Evolutionary conservation across 30 jellyfish, hydroid and myxozoan species (phyloP).

Genomic region (Morbakka virulenta): DNA sequence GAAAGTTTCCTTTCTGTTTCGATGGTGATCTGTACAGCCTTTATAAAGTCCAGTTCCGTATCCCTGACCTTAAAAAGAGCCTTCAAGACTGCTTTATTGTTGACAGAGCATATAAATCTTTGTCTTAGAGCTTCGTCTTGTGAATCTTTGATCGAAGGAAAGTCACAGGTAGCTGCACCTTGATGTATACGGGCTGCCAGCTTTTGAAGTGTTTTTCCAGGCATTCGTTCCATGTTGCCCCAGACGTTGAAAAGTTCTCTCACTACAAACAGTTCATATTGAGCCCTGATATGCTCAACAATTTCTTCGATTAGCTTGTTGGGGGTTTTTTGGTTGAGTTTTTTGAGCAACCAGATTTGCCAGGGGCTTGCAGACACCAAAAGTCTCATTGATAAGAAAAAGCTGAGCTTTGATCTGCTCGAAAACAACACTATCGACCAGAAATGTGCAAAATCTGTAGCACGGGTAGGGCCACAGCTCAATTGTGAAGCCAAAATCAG

Average conservation of each 20-base stretch:
- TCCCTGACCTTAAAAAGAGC: background rate
- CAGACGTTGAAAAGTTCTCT: background rate
- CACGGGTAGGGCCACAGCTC: background rate
- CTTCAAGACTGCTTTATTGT: background rate
- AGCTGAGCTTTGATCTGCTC: background rate
- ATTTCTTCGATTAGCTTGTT: background rate
- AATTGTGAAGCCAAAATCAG: background rate
- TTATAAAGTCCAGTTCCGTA: background rate
- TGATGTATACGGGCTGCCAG: background rate
- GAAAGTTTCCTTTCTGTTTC: background rate
- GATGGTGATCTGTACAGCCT: background rate
- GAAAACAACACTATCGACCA: background rate
- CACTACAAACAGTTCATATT: background rate
- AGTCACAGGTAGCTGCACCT: background rate
- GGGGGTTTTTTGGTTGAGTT: background rate
- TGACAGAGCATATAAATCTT: background rate
- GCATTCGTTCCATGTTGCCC: background rate
- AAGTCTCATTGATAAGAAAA: background rate
- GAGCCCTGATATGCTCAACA: background rate
- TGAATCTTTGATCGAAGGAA: background rate
- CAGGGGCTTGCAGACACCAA: background rate
- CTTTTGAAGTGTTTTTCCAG: background rate
- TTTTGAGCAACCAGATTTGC: background rate
- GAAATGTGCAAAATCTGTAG: background rate
- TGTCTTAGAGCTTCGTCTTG: background rate